Evolutionary conservation across 2,797 vertebrate species (phyloP).

Genomic region (Tokudaia muenninki): DNA sequence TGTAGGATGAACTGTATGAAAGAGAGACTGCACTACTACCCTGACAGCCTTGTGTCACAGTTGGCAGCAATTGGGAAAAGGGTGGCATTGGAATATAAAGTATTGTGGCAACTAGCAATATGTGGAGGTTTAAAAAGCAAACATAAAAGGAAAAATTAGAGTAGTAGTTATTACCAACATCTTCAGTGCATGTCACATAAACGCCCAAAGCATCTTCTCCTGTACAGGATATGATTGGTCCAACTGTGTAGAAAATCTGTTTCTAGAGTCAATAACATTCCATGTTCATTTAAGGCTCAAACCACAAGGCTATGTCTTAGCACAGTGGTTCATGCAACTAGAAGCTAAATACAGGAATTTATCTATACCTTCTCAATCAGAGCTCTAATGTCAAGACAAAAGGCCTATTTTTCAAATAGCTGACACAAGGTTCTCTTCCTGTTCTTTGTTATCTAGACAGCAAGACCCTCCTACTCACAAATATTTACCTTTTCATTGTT

Average conservation of each 20-base stretch:
- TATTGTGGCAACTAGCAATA: background rate
- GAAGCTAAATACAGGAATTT: background rate
- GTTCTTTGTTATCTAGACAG: background rate
- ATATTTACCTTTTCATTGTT: slow-evolving; percentile 33
- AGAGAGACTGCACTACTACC: background rate
- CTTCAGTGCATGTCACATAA: background rate
- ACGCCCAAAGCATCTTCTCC: background rate
- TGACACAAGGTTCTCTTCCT: background rate
- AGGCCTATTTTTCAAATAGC: background rate
- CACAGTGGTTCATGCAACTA: background rate
- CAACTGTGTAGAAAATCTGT: background rate
- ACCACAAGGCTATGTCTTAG: background rate
- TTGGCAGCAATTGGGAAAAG: background rate
- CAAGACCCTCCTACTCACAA: background rate
- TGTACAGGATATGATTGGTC: background rate
- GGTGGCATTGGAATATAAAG: background rate
- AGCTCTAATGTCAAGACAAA: background rate
- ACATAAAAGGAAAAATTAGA: background rate
- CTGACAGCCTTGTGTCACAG: background rate
- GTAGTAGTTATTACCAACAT: background rate
- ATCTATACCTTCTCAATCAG: slow-evolving; percentile 22
- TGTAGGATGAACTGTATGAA: background rate
- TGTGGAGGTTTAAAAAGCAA: background rate
- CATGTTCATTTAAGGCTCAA: slow-evolving; percentile 6
- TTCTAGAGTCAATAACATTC: background rate